Evolutionary conservation across 1,140 invertebrate species (phyloP).

Genomic region (Drosophila kepulauana): DNA sequence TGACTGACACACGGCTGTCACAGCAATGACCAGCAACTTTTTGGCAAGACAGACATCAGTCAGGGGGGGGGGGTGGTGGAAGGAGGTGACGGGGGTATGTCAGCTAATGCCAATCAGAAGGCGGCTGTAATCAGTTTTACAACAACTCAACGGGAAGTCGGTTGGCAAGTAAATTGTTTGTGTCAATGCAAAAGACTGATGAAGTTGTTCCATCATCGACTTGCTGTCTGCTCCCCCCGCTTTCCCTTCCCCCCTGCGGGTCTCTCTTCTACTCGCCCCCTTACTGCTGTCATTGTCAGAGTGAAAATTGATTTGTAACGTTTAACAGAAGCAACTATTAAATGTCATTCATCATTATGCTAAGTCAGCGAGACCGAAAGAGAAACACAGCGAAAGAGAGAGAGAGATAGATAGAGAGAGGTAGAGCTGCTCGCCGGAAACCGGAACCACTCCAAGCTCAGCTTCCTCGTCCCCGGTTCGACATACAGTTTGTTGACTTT

Average conservation of each 20-base stretch:
- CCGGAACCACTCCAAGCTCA: constrained; percentile 71
- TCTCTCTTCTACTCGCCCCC: not conserved
- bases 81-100: not conserved
- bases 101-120: constrained; percentile 73
- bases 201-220: constrained; percentile 29
- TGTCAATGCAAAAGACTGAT: constrained; percentile 62
- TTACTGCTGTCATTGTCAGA: constrained; percentile 25
- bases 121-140: constrained; percentile 67
- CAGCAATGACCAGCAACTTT: constrained; percentile 71
- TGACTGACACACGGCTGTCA: constrained; percentile 68
- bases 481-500: constrained; percentile 50
- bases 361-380: constrained; percentile 56
- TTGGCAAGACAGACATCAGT: not conserved
- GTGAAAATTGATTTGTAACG: constrained; percentile 81
- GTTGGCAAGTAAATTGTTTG: constrained; percentile 69
- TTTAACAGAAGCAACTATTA: constrained; percentile 67
- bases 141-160: constrained; percentile 28
- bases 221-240: not conserved
- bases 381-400: not conserved
- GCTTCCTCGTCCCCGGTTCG: not conserved
- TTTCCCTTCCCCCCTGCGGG: too few relatives aligned
- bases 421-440: constrained; percentile 57
- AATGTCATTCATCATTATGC: constrained; percentile 83
- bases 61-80: not conserved
- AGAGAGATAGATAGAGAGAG: not conserved